Evolutionary conservation across 2,888 invertebrate genomes (phyloP).

Genomic region (Drosophila subquinaria): DNA sequence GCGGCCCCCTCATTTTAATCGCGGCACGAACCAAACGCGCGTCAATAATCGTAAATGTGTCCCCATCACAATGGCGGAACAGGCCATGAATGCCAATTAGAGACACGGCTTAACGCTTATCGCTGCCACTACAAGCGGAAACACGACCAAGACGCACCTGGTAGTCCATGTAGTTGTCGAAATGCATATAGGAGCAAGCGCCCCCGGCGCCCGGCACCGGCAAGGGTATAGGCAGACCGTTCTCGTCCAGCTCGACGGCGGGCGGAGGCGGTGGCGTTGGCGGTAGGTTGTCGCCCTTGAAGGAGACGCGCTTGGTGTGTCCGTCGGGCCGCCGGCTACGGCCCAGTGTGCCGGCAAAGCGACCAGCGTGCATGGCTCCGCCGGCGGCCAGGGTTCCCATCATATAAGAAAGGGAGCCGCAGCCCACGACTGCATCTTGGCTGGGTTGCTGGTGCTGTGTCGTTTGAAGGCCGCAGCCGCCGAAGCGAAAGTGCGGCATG

Average conservation of each 20-base stretch:
- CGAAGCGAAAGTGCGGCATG: constrained; percentile 85
- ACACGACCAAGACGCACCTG: constrained; percentile 75
- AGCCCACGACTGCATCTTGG: constrained; percentile 79
- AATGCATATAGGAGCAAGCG: constrained; percentile 85
- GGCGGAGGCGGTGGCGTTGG: constrained; percentile 77
- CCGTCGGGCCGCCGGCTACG: constrained; percentile 69
- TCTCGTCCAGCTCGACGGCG: constrained; percentile 69
- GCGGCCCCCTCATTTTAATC: constrained; percentile 54
- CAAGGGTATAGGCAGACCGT: constrained; percentile 59
- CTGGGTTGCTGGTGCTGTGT: constrained; percentile 59
- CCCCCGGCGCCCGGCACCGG: constrained; percentile 62
- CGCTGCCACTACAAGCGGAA: neutral
- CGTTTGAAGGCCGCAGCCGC: constrained; percentile 81
- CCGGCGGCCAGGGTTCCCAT: constrained; percentile 82
- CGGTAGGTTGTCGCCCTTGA: constrained; percentile 82
- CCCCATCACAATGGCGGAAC: constrained; percentile 38
- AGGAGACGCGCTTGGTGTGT: constrained; percentile 83
- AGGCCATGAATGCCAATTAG: constrained; percentile 75
- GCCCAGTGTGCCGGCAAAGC: constrained; percentile 71
- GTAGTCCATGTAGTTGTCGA: constrained; percentile 85
- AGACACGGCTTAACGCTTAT: constrained; percentile 23
- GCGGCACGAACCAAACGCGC: constrained; percentile 71
- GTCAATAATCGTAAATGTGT: constrained; percentile 78
- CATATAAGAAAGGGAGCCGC: constrained; percentile 82
- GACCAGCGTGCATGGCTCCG: constrained; percentile 70